These are phyloP conservation scores for Leptestheria dahalacensis DNA, from an alignment of 1,140 invertebrate species.

Conservation along the genomic window DNA sequence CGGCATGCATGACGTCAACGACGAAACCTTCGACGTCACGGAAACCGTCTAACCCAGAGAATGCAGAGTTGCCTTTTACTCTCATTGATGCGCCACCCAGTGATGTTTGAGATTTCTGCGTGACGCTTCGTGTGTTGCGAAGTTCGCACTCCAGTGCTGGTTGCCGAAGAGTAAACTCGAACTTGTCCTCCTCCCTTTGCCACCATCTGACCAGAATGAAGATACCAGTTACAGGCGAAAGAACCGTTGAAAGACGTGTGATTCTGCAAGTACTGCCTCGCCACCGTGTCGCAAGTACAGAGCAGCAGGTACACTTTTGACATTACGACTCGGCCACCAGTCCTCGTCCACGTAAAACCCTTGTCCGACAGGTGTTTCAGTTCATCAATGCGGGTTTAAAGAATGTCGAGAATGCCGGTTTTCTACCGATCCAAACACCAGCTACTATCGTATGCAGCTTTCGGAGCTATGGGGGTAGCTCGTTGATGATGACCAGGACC, in stretches of 20 bases:
- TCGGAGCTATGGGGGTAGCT: neutral
- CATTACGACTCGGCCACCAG: neutral
- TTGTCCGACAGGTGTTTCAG: neutral
- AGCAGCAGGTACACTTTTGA: neutral
- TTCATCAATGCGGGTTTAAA: neutral
- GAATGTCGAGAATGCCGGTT: neutral
- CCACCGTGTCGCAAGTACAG: neutral
- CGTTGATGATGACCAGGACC: neutral
- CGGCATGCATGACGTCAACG: neutral
- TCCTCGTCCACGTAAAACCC: neutral
- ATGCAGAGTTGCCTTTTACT: neutral
- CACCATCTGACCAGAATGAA: neutral
- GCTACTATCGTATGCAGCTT: neutral
- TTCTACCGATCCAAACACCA: neutral
- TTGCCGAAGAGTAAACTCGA: neutral
- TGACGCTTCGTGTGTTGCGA: neutral
- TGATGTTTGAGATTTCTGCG: neutral
- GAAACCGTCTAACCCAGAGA: neutral
- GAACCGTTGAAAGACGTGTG: neutral
- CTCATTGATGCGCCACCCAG: neutral
- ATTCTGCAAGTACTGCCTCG: neutral
- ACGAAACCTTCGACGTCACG: neutral
- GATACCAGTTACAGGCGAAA: neutral
- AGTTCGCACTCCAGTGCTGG: neutral
- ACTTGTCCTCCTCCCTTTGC: neutral